Base-by-base conservation (phyloP, 2,797 vertebrate genomes). In the Synaphobranchus kaupii region DNA sequence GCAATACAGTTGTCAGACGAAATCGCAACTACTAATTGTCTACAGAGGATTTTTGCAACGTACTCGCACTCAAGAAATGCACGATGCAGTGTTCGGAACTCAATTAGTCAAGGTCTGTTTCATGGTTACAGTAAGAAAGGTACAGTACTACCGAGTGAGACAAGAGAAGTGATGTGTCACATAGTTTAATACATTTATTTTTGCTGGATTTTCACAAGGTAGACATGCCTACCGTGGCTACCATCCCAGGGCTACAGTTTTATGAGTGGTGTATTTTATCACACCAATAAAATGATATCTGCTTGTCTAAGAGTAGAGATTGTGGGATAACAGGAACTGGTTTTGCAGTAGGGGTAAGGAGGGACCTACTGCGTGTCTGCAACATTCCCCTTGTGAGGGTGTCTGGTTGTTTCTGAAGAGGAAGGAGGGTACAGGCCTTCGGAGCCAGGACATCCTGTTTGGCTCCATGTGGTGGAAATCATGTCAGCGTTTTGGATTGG, bases 381-480 rank as follows among this genome's bases (percentile, higher is more conserved):
- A 82, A 12, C 44, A 25, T 86, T 2, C 25, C 73, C 78, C 47
- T 80, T 22, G 9, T 44, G 86, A 80, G 50, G 52, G 76, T 85
- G 71, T 68, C 88, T 80, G 82, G 28, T 52, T 39, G 54, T 87
- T 84, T 80, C 83, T 91, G 91, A 90, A 92, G 90, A 92, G 92
- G 92, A 94, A 94, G 90, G 93, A 92, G 92, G 93, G 92, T 88
- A 91, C 90, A 94, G 87, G 91, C 93, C 88, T 91, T 91, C 90
- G 90, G 92, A 90, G 71, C 84, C 92, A 95, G 95, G 96, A 97
- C 92, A 93, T 97, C 96, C 96, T 96, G 95, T 95, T 95, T 95
- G 94, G 93, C 93, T 89, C 91, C 91, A 92, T 93, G 90, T 92
- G 91, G 90, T 95, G 94, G 93, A 95, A 95, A 94, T 90, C 93